Conservation (phyloP, 1,140 invertebrate genomes). For the Drosophila pachea region DNA sequence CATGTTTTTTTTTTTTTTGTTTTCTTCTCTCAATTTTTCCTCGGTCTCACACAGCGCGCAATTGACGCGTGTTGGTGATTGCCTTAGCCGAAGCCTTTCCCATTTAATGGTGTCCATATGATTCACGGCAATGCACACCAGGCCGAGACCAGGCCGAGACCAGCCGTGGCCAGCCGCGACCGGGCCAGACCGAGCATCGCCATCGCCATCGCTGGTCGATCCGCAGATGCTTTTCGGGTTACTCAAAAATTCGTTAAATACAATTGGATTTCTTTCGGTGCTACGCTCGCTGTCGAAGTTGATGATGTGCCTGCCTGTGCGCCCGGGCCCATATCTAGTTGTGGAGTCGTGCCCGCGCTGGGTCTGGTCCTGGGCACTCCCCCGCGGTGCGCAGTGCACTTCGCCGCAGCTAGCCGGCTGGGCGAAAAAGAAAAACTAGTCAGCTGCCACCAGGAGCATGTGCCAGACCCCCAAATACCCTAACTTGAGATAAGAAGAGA, state of each 20-base stretch:
- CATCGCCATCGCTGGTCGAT: slow-evolving; percentile 35
- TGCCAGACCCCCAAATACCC: not conserved
- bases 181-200: slow-evolving; percentile 31
- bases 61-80: slow-evolving; percentile 76
- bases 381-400: slow-evolving; percentile 58
- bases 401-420: slow-evolving; percentile 8
- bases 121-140: slow-evolving; percentile 62
- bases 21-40: slow-evolving; percentile 17
- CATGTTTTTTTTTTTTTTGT: slow-evolving; percentile 15
- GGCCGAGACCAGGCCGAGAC: not conserved
- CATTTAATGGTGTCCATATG: slow-evolving; percentile 78
- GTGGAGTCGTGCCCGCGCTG: slow-evolving; percentile 58
- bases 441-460: not conserved
- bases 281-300: slow-evolving; percentile 55
- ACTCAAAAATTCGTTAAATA: slow-evolving; percentile 75
- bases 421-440: not conserved
- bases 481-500: not conserved
- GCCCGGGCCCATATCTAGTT: slow-evolving; percentile 51
- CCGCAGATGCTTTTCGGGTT: slow-evolving; percentile 40
- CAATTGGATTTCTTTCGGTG: slow-evolving; percentile 68
- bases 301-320: slow-evolving; percentile 68
- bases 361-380: slow-evolving; percentile 52
- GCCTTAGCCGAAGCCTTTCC: slow-evolving; percentile 65
- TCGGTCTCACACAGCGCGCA: slow-evolving; percentile 69
- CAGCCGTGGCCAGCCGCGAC: not conserved